These are phyloP conservation scores for Fregata magnificens DNA, from an alignment of 2,113 vertebrate species.

Conservation along the genomic window DNA sequence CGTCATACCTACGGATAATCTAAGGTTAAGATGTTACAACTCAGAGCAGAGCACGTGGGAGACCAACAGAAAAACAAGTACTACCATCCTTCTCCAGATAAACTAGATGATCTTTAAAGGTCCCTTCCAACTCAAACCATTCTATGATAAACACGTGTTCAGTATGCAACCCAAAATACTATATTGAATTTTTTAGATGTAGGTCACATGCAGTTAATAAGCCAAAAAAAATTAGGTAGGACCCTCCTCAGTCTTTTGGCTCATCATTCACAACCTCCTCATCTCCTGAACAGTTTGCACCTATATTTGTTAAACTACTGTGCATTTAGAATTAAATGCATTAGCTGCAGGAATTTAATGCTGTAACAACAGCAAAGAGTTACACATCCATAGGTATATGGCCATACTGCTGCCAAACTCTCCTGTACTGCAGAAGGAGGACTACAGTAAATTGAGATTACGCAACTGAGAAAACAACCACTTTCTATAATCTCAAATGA, in stretches of 20 bases:
- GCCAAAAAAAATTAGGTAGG: background rate
- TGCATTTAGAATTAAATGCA: background rate
- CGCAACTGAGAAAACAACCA: background rate
- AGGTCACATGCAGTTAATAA: background rate
- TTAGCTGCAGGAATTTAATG: background rate
- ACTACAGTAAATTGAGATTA: background rate
- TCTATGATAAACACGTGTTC: background rate
- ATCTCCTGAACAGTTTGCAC: background rate
- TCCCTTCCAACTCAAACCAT: background rate
- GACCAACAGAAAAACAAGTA: background rate
- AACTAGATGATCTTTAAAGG: background rate
- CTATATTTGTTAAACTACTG: background rate
- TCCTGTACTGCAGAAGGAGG: background rate
- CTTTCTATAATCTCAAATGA: background rate
- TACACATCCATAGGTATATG: background rate
- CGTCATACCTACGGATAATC: accelerated
- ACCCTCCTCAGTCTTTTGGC: background rate
- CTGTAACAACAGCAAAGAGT: background rate
- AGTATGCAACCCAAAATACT: background rate
- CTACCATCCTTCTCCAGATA: background rate
- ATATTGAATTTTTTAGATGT: background rate
- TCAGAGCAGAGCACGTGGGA: background rate
- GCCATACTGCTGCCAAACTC: background rate
- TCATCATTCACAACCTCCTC: background rate
- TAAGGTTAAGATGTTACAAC: background rate